These are phyloP conservation scores for Petrocephalus sullivani DNA, from an alignment of 2,797 vertebrate species.

Conservation along the genomic window DNA sequence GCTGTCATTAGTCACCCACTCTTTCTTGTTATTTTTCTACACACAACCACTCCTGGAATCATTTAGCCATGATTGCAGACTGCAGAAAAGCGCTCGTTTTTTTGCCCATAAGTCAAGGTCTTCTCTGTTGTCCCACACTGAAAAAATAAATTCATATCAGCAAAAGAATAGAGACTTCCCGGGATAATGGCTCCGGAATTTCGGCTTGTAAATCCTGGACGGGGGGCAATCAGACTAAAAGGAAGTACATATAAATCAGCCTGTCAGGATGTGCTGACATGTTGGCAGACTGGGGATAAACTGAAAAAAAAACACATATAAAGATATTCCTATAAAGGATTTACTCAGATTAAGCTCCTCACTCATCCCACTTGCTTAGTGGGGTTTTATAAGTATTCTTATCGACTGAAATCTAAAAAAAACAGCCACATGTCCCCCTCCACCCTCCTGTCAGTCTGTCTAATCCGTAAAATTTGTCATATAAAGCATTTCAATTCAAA, in stretches of 20 bases:
- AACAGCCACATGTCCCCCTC: background rate
- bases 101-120: background rate
- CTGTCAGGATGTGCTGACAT: background rate
- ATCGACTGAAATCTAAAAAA: background rate
- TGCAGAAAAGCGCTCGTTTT: background rate
- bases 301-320: background rate
- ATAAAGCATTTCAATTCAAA: background rate
- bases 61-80: background rate
- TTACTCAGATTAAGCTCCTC: background rate
- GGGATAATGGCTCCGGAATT: conserved; percentile 2
- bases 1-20: conserved; percentile 6
- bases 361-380: background rate
- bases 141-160: background rate
- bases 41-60: background rate
- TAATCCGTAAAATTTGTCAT: background rate
- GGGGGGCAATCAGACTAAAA: background rate
- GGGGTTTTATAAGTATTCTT: background rate
- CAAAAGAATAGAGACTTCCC: background rate
- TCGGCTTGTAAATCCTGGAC: conserved; percentile 13
- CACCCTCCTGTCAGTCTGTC: background rate
- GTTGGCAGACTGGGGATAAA: background rate
- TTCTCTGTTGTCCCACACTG: background rate
- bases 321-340: background rate
- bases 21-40: conserved; percentile 6
- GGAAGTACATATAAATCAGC: background rate